phyloP scores from a whole-genome alignment of 2,113 vertebrate genomes.

The Genyomyrus donnyi region DNA sequence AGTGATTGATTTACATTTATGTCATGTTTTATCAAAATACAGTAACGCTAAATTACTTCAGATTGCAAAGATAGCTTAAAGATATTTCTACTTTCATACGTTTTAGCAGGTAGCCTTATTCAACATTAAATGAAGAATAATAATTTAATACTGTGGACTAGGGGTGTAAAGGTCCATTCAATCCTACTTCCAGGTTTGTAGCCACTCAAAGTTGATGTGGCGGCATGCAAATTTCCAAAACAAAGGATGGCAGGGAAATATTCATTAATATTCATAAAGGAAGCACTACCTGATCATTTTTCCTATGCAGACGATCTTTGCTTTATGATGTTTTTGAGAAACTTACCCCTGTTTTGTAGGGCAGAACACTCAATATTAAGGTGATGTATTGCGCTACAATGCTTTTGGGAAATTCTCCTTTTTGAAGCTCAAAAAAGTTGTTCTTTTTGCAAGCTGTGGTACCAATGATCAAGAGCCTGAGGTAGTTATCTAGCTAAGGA shows the following conservation, averaged over 20 bases:
- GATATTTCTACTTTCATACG: neutral
- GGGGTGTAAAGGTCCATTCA: neutral
- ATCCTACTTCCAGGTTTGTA: neutral
- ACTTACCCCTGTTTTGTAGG: no score
- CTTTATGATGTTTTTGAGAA: no score
- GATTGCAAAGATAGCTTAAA: neutral
- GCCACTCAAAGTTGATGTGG: neutral
- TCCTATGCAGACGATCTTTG: neutral
- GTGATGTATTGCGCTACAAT: no score
- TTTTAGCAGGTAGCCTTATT: neutral
- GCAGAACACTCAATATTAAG: no score
- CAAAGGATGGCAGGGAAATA: neutral
- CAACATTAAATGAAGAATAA: neutral
- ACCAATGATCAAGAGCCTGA: no score
- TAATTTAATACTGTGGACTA: neutral
- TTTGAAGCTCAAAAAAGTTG: no score
- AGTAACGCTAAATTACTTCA: neutral
- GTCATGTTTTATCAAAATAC: neutral
- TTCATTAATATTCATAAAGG: neutral
- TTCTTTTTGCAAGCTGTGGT: no score
- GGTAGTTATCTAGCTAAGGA: no score
- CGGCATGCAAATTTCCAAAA: neutral
- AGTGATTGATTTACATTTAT: neutral
- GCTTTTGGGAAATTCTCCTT: no score
- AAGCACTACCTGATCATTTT: neutral